These are phyloP conservation scores for Papilio dardanus DNA, from an alignment of 1,140 invertebrate genomes.

Conservation along the genomic window DNA sequence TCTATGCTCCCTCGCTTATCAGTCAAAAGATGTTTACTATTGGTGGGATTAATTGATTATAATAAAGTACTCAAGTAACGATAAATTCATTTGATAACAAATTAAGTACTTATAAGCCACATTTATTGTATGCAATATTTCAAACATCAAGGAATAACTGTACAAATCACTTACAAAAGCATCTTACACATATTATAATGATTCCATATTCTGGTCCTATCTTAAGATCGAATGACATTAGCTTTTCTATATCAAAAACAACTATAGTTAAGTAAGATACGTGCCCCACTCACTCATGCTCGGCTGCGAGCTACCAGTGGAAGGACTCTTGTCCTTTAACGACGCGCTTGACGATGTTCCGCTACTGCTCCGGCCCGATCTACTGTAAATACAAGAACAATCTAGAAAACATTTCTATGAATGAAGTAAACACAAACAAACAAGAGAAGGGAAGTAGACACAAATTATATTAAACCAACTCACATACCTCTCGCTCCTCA, in stretches of 20 bases:
- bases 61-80: too few relatives aligned
- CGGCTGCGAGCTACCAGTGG: slow-evolving; percentile 65
- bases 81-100: too few relatives aligned
- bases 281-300: slow-evolving; percentile 73
- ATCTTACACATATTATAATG: too few relatives aligned
- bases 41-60: too few relatives aligned
- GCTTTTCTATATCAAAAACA: background rate
- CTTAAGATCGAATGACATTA: background rate
- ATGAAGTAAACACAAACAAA: background rate
- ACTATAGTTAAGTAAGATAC: slow-evolving; percentile 44
- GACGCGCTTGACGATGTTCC: slow-evolving; percentile 71
- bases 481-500: slow-evolving; percentile 63
- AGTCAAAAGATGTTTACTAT: too few relatives aligned
- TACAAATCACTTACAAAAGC: too few relatives aligned
- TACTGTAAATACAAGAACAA: slow-evolving; percentile 43
- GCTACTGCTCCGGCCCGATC: slow-evolving; percentile 73
- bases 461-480: background rate
- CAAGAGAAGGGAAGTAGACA: too few relatives aligned
- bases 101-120: background rate
- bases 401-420: background rate
- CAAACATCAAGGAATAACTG: too few relatives aligned
- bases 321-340: slow-evolving; percentile 73
- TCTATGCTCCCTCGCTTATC: too few relatives aligned
- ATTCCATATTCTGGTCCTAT: too few relatives aligned
- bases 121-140: too few relatives aligned